Conservation (phyloP, 92 coral and sea anemone species). For the Porites evermanni region DNA sequence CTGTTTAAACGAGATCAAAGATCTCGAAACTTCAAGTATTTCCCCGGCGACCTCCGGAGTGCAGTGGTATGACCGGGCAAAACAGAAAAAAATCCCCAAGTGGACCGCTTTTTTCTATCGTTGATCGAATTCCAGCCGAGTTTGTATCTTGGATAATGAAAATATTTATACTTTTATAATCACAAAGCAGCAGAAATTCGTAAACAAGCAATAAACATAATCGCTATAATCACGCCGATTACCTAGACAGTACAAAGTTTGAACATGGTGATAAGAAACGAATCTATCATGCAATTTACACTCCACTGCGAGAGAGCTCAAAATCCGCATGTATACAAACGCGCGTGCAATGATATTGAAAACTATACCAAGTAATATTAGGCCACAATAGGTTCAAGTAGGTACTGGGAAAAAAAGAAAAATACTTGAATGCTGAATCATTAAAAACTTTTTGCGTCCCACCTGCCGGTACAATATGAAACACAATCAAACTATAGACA, state of each 20-base stretch:
- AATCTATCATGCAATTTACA: constrained; percentile 89
- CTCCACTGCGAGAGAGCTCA: constrained; percentile 61
- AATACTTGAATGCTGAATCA: constrained; percentile 47
- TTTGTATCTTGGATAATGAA: constrained; percentile 58
- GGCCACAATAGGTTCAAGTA: constrained; percentile 3
- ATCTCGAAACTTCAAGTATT: constrained; percentile 30
- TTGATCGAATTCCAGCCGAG: constrained; percentile 58
- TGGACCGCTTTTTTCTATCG: constrained; percentile 28
- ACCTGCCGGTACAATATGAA: constrained; percentile 33
- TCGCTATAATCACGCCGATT: constrained; percentile 87
- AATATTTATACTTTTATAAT: constrained; percentile 85
- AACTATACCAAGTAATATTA: constrained; percentile 25
- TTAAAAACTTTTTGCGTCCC: constrained; percentile 51
- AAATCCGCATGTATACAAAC: constrained; percentile 12
- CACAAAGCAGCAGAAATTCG: constrained; percentile 78
- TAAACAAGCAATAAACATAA: constrained; percentile 94
- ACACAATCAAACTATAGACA: constrained; percentile 29
- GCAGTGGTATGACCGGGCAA: background rate
- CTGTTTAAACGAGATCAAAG: constrained; percentile 90
- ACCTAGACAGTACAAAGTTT: constrained; percentile 81
- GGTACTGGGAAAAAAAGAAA: background rate
- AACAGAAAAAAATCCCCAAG: constrained; percentile 17
- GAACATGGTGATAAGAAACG: constrained; percentile 73
- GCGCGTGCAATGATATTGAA: constrained; percentile 40
- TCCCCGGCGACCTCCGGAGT: constrained; percentile 45